phyloP scores from a whole-genome alignment of 1,140 invertebrate species.

The Eriosoma lanigerum region DNA sequence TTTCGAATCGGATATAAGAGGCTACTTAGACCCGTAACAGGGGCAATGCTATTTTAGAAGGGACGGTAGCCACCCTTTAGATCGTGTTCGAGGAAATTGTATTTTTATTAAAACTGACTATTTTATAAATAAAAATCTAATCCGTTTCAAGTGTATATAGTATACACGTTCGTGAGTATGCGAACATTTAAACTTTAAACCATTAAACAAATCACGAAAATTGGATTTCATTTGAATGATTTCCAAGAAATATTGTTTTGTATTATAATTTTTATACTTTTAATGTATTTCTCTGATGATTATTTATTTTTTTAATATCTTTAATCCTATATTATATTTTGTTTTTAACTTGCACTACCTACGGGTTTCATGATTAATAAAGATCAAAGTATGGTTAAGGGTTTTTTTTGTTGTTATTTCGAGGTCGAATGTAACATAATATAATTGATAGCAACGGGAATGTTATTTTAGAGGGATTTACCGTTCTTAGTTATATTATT shows the following conservation, averaged over 20 bases:
- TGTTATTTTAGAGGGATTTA: conserved; percentile 36
- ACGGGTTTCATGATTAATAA: neutral
- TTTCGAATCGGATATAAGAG: conserved; percentile 47
- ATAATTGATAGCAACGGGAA: conserved; percentile 24
- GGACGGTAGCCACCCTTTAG: conserved; percentile 14
- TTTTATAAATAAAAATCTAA: neutral
- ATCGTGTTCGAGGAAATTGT: conserved; percentile 11
- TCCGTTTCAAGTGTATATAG: neutral
- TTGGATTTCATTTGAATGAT: neutral
- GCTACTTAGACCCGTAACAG: conserved; percentile 43
- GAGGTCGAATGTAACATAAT: neutral
- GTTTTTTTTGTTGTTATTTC: neutral
- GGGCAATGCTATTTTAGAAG: conserved; percentile 22
- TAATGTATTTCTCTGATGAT: no score
- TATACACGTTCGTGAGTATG: neutral
- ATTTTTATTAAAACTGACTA: conserved; percentile 37
- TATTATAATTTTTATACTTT: neutral
- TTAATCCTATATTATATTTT: no score
- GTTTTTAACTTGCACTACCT: neutral
- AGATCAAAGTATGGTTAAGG: neutral
- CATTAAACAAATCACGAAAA: neutral
- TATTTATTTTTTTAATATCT: no score
- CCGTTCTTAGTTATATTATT: conserved; percentile 13
- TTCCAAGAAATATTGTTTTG: neutral
- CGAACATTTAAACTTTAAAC: neutral